These are phyloP conservation scores for Cantharis nigra DNA, from an alignment of 2,888 invertebrate species.

Conservation along the genomic window DNA sequence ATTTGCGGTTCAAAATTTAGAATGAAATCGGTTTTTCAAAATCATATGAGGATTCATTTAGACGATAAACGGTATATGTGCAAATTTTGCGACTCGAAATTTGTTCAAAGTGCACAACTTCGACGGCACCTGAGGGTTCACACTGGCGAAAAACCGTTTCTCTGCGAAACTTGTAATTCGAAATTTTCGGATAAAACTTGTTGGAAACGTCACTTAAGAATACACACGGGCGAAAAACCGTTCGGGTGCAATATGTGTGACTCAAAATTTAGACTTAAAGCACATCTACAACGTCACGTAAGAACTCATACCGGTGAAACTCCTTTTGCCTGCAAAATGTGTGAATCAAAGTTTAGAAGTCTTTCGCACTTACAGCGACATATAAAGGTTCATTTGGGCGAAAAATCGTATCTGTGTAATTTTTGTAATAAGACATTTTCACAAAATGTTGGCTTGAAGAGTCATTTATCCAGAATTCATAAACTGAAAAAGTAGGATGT, in stretches of 20 bases:
- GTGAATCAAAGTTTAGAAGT: constrained; percentile 52
- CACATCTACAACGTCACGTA: constrained; percentile 53
- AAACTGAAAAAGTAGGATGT: background rate
- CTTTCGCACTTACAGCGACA: constrained; percentile 53
- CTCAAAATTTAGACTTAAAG: constrained; percentile 53
- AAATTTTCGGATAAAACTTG: constrained; percentile 56
- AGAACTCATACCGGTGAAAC: constrained; percentile 54
- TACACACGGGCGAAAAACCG: constrained; percentile 55
- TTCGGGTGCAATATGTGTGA: constrained; percentile 52
- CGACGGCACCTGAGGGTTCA: constrained; percentile 54
- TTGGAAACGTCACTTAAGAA: constrained; percentile 52
- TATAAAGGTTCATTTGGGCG: constrained; percentile 54
- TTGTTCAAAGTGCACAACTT: constrained; percentile 54
- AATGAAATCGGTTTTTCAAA: constrained; percentile 58
- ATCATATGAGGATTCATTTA: constrained; percentile 60
- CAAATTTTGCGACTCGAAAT: constrained; percentile 56
- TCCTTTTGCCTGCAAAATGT: constrained; percentile 52
- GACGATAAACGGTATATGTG: constrained; percentile 57
- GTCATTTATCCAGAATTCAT: background rate
- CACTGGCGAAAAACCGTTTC: constrained; percentile 55
- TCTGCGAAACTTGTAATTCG: constrained; percentile 55
- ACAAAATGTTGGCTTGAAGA: background rate
- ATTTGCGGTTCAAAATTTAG: constrained; percentile 58
- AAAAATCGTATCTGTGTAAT: constrained; percentile 51
- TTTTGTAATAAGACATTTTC: constrained; percentile 39